These are phyloP conservation scores for Lasius fuliginosus DNA, from an alignment of 2,888 invertebrate species.

Conservation along the genomic window DNA sequence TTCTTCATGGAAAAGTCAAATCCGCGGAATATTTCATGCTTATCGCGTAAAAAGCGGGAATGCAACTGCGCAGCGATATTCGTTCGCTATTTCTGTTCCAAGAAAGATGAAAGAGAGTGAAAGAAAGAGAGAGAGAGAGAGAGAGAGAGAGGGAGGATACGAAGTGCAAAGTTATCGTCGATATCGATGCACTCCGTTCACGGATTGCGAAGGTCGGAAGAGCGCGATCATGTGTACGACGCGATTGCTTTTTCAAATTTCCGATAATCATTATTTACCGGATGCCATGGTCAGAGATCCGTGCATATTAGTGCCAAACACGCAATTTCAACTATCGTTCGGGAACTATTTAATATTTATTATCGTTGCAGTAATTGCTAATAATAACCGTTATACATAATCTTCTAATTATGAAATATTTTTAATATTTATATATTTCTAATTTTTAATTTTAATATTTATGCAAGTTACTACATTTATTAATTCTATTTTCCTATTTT, in stretches of 20 bases:
- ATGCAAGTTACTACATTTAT: neutral
- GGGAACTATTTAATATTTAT: neutral
- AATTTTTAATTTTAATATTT: neutral
- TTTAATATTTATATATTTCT: neutral
- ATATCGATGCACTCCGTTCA: conserved; percentile 29
- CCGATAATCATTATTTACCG: conserved; percentile 44
- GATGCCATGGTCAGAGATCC: conserved; percentile 32
- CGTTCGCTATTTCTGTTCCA: conserved; percentile 24
- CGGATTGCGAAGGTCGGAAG: conserved; percentile 42
- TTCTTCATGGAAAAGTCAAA: conserved; percentile 36
- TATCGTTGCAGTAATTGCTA: neutral
- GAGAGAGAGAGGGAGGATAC: conserved; percentile 24
- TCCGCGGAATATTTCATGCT: conserved; percentile 46
- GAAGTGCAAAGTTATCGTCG: conserved; percentile 51
- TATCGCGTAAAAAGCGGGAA: conserved; percentile 46
- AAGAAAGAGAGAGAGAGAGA: neutral
- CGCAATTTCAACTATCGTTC: neutral
- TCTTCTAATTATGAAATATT: neutral
- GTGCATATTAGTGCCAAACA: neutral
- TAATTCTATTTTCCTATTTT: neutral
- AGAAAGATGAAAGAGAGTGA: neutral
- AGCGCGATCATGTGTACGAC: conserved; percentile 14
- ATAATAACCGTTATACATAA: neutral
- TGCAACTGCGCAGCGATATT: conserved; percentile 50
- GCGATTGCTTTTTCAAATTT: conserved; percentile 42